These are phyloP conservation scores for Hoplodrina ambigua DNA, from an alignment of 2,888 invertebrate species.

Conservation along the genomic window DNA sequence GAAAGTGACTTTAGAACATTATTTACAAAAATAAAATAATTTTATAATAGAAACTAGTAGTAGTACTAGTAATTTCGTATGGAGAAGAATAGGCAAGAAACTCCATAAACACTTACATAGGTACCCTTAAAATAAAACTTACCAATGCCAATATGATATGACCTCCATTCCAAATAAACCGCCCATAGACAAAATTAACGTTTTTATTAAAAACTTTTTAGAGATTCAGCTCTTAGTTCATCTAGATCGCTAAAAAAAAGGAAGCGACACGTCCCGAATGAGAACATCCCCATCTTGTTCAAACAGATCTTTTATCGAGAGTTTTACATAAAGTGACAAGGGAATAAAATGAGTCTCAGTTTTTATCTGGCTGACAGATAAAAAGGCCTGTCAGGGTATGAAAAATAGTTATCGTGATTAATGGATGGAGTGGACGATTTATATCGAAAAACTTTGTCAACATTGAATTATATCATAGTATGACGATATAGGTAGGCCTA, in stretches of 20 bases:
- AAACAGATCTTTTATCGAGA: conserved; percentile 43
- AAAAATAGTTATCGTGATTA: conserved; percentile 55
- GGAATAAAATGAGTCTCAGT: conserved; percentile 46
- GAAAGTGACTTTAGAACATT: no score
- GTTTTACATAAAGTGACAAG: conserved; percentile 51
- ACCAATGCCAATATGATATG: not conserved
- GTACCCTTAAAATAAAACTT: no score
- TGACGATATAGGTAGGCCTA: conserved; percentile 24
- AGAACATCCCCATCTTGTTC: conserved; percentile 38
- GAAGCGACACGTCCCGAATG: conserved; percentile 21
- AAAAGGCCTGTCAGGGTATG: conserved; percentile 45
- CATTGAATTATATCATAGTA: conserved; percentile 17
- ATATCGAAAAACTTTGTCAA: conserved; percentile 38
- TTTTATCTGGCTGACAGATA: conserved; percentile 51
- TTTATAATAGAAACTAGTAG: no score
- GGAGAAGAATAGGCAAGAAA: no score
- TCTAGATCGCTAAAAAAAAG: conserved; percentile 14
- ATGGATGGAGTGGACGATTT: conserved; percentile 39
- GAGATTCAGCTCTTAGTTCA: not conserved
- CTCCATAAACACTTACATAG: no score
- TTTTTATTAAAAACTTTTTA: conserved; percentile 7
- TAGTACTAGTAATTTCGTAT: no score
- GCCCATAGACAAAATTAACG: conserved; percentile 9
- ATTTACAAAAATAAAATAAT: no score
- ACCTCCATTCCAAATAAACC: conserved; percentile 5